Percentiles rank a stretch among this genome's conserved stretches.
Conservation (phyloP, 2,113 vertebrate species). For the Galbula dea region DNA sequence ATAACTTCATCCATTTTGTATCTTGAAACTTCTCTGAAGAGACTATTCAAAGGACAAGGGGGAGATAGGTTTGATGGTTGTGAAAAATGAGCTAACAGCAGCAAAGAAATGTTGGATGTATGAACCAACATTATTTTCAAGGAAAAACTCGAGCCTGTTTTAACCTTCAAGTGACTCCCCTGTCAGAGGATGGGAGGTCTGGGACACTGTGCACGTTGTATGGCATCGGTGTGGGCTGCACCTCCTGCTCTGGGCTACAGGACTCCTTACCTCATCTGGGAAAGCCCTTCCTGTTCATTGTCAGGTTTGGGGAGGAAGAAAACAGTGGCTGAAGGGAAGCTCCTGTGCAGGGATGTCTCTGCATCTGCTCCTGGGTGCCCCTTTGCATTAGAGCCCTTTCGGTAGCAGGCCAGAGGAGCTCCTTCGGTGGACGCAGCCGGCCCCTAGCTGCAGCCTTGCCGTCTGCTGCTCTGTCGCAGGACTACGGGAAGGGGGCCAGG, state of each 20-base stretch:
- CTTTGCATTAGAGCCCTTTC: background rate
- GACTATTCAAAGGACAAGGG: background rate
- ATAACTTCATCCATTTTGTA: background rate
- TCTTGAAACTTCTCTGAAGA: background rate
- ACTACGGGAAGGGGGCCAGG: background rate
- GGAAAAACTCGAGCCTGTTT: background rate
- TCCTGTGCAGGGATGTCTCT: fast-evolving
- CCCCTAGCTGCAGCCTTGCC: background rate
- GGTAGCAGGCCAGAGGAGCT: fast-evolving
- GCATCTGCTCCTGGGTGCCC: too few relatives aligned
- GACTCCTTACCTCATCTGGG: fast-evolving
- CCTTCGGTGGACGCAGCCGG: background rate
- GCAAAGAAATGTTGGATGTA: background rate
- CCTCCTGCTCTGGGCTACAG: background rate
- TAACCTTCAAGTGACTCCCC: background rate
- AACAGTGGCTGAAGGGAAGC: background rate
- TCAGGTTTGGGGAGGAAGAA: background rate
- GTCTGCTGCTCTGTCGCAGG: background rate
- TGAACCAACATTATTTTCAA: background rate
- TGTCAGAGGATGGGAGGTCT: fast-evolving
- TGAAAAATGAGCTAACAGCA: background rate
- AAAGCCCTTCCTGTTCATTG: background rate
- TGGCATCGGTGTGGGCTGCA: fast-evolving
- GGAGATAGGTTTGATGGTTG: background rate
- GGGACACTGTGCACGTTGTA: fast-evolving